These are phyloP conservation scores for Phrynocephalus guinanensis DNA, from an alignment of 2,797 vertebrate species.

Conservation along the genomic window DNA sequence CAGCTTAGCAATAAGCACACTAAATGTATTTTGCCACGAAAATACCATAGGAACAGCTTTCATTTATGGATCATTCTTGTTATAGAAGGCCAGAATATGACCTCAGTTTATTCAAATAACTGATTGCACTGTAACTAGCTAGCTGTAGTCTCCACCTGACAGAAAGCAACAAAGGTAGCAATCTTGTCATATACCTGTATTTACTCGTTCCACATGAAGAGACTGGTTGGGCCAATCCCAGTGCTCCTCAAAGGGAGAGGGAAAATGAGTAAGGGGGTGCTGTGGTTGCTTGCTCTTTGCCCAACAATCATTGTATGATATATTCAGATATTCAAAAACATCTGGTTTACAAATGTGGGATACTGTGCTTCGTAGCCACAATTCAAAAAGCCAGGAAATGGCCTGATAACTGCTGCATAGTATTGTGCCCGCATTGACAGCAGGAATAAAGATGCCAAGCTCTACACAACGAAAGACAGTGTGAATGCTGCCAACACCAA, in stretches of 20 bases:
- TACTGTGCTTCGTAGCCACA: too few species aligned
- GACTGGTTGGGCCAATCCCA: background rate
- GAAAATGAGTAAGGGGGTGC: background rate
- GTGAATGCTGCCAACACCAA: too few species aligned
- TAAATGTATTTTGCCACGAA: background rate
- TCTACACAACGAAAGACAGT: too few species aligned
- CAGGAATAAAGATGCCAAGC: too few species aligned
- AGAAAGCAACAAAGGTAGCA: background rate
- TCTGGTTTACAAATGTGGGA: too few species aligned
- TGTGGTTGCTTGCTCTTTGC: too few species aligned
- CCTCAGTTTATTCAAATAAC: background rate
- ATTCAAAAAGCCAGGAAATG: too few species aligned
- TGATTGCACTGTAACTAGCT: conserved; percentile 4
- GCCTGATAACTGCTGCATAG: too few species aligned
- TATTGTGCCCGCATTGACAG: too few species aligned
- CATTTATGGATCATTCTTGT: background rate
- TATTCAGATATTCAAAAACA: too few species aligned
- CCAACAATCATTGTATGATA: too few species aligned
- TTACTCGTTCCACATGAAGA: background rate
- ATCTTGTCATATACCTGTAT: background rate
- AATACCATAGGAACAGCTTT: background rate
- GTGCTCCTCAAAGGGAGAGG: background rate
- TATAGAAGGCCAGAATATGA: background rate
- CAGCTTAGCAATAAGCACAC: background rate
- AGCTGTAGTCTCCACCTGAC: background rate